Evolutionary conservation across 2,888 invertebrate genomes (phyloP).

Genomic region (Drosophila nr. medialis): DNA sequence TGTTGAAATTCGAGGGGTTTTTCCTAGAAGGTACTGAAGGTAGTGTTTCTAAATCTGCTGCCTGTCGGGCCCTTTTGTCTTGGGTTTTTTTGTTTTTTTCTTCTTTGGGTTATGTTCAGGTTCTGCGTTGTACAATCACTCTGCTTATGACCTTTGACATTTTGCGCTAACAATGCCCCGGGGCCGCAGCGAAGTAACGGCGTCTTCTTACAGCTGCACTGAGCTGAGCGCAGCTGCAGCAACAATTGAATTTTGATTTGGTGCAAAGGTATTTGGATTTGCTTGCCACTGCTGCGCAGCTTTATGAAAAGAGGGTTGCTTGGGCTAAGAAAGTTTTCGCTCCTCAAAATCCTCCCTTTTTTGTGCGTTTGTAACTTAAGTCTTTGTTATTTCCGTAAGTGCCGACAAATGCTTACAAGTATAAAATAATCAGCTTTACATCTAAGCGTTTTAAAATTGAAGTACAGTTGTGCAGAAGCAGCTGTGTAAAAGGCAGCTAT

Average conservation of each 20-base stretch:
- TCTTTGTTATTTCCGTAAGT: not conserved
- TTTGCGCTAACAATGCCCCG: conserved; percentile 61
- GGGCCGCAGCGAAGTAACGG: conserved; percentile 37
- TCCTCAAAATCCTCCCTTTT: conserved; percentile 1
- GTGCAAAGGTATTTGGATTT: conserved; percentile 20
- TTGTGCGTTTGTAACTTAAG: conserved; percentile 1
- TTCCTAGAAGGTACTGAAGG: conserved; percentile 37
- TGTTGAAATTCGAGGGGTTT: conserved; percentile 33
- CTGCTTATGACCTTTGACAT: conserved; percentile 75
- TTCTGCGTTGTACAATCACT: conserved; percentile 59
- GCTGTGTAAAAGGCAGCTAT: not conserved
- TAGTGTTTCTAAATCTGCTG: conserved; percentile 44
- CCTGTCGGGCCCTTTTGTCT: conserved; percentile 57
- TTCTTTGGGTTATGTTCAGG: conserved; percentile 36
- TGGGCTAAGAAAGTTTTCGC: conserved; percentile 16
- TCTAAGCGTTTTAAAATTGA: not conserved
- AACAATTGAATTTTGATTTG: conserved; percentile 52
- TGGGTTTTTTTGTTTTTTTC: conserved; percentile 26
- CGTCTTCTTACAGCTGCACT: conserved; percentile 61
- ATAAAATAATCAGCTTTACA: not conserved
- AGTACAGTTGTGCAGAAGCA: conserved; percentile 12
- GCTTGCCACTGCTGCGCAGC: conserved; percentile 17
- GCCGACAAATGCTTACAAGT: not conserved
- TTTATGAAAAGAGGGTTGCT: conserved; percentile 19
- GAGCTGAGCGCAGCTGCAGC: conserved; percentile 62